Conservation (phyloP, 2,113 vertebrate species). For the Ochotona curzoniae region DNA sequence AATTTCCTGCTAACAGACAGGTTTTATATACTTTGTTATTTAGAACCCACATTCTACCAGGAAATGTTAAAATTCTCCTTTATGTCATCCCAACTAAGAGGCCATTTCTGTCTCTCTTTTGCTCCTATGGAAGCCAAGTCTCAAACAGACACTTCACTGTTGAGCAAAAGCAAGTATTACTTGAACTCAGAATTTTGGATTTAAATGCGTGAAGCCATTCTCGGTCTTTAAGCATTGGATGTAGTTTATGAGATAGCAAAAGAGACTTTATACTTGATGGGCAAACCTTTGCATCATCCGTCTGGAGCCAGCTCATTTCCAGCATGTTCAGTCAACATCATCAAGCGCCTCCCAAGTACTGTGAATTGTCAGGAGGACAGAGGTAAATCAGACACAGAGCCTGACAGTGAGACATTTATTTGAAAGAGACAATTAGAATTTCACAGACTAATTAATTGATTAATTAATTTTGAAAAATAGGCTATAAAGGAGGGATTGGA, state of each 20-base stretch:
- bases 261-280: background rate
- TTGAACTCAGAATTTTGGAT: background rate
- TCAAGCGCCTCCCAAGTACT: background rate
- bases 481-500: background rate
- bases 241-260: background rate
- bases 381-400: background rate
- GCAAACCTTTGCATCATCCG: background rate
- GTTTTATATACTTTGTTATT: background rate
- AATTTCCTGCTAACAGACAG: background rate
- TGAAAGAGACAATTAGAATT: conserved; percentile 24
- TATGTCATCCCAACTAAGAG: background rate
- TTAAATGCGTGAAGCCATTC: conserved; percentile 5
- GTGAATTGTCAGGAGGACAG: background rate
- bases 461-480: background rate
- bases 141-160: background rate
- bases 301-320: background rate
- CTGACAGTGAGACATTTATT: background rate
- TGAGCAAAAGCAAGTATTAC: background rate
- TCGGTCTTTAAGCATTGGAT: conserved; percentile 17
- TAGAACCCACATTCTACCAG: background rate
- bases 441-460: conserved; percentile 4
- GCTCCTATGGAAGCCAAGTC: background rate
- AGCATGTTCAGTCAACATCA: background rate
- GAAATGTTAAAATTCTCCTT: background rate
- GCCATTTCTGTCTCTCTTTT: background rate